Conservation (phyloP, 53 echinoderm and acorn worm genomes). For the Crossaster papposus region DNA sequence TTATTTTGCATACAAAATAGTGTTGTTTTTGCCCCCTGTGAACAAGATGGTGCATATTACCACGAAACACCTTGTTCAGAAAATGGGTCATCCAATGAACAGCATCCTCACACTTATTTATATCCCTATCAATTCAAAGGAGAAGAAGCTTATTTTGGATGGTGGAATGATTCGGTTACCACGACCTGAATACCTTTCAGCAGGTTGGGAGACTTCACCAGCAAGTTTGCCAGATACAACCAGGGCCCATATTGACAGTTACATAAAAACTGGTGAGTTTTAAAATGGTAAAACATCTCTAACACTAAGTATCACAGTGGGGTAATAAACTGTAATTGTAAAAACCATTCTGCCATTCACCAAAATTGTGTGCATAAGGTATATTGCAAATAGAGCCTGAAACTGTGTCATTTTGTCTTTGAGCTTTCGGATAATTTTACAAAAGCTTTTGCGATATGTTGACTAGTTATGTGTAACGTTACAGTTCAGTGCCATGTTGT, state of each 20-base stretch:
- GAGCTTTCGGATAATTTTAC: too few relatives aligned
- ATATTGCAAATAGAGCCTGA: too few relatives aligned
- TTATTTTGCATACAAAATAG: too few relatives aligned
- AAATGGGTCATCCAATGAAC: too few relatives aligned
- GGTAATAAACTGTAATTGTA: constrained; percentile 16
- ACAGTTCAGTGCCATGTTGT: too few relatives aligned
- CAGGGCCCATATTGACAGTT: constrained; percentile 35
- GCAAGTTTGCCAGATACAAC: constrained; percentile 37
- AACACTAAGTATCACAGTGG: constrained; percentile 8
- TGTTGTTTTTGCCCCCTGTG: too few relatives aligned
- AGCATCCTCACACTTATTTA: background rate
- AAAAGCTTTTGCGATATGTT: too few relatives aligned
- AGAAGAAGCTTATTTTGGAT: constrained; percentile 56
- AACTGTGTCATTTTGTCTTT: too few relatives aligned
- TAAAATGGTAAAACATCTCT: background rate
- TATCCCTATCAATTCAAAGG: constrained; percentile 6
- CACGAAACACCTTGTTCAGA: too few relatives aligned
- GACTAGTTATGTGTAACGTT: too few relatives aligned
- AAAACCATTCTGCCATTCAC: background rate
- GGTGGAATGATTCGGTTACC: constrained; percentile 65
- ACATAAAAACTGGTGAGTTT: constrained; percentile 18
- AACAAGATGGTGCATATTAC: too few relatives aligned
- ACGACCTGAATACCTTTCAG: constrained; percentile 62
- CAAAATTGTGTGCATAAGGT: too few relatives aligned
- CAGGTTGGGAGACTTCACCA: constrained; percentile 69